A percentile compares a stretch with the other conserved stretches of the same genome.
Evolutionary conservation across 2,888 invertebrate genomes (phyloP).

Genomic region (Hydroisotoma schaefferi): DNA sequence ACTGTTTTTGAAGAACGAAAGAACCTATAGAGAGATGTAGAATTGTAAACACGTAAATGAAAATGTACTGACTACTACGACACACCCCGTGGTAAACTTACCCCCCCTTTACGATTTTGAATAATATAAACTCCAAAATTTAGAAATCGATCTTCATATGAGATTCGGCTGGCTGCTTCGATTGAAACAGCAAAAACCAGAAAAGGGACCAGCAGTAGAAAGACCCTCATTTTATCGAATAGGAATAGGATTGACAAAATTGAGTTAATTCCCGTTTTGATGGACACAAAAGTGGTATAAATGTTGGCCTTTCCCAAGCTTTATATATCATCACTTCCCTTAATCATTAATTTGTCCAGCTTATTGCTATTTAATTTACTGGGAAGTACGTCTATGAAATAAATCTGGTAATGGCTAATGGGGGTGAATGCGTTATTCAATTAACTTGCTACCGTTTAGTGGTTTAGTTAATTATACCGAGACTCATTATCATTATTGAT

Average conservation of each 20-base stretch:
- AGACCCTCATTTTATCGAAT: too few species aligned
- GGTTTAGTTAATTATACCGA: too few species aligned
- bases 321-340: not conserved
- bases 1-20: constrained; percentile 17
- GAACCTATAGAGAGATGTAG: constrained; percentile 18
- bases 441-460: too few species aligned
- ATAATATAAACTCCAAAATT: constrained; percentile 35
- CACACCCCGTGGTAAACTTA: not conserved
- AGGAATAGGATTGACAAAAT: too few species aligned
- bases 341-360: not conserved
- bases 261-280: too few species aligned
- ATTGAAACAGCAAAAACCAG: not conserved
- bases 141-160: constrained; percentile 15
- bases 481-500: too few species aligned
- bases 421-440: too few species aligned
- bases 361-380: too few species aligned
- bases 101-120: constrained; percentile 18
- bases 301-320: not conserved
- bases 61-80: not conserved
- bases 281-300: not conserved
- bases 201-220: not conserved
- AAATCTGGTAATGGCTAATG: too few species aligned
- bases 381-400: too few species aligned
- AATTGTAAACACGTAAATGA: not conserved
- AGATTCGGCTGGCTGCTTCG: not conserved